Conservation (phyloP, 2,113 vertebrate genomes). For the Corythornis vintsioides region DNA sequence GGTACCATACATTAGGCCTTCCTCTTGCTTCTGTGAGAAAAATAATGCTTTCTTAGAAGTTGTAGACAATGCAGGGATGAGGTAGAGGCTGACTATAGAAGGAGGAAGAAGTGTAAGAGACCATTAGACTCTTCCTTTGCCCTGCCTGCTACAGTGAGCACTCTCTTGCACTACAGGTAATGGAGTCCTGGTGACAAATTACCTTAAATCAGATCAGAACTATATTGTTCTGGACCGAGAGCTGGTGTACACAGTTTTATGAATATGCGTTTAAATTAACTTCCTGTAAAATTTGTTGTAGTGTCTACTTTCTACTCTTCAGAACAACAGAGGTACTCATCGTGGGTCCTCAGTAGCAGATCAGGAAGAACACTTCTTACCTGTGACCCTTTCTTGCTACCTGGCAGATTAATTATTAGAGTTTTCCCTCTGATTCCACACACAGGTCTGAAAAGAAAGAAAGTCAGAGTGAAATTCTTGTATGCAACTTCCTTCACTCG, state of each 20-base stretch:
- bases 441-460: constrained; percentile 87
- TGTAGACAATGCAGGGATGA: background rate
- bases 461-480: constrained; percentile 34
- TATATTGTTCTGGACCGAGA: background rate
- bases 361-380: constrained; percentile 72
- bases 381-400: constrained; percentile 99
- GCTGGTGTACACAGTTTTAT: background rate
- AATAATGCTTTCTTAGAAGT: background rate
- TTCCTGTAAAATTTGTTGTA: background rate
- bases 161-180: background rate
- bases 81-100: background rate
- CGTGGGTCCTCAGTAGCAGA: background rate
- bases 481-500: background rate
- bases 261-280: background rate
- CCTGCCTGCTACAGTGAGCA: background rate
- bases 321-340: background rate
- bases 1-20: background rate
- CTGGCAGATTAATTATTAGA: constrained; percentile 98
- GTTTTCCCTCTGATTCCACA: constrained; percentile 99
- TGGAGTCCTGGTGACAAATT: background rate
- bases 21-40: background rate
- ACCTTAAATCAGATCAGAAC: background rate
- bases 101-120: background rate
- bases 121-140: background rate
- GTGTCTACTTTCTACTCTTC: background rate